Evolutionary conservation across 2,797 vertebrate species (phyloP).

Genomic region (Denticeps clupeoides): DNA sequence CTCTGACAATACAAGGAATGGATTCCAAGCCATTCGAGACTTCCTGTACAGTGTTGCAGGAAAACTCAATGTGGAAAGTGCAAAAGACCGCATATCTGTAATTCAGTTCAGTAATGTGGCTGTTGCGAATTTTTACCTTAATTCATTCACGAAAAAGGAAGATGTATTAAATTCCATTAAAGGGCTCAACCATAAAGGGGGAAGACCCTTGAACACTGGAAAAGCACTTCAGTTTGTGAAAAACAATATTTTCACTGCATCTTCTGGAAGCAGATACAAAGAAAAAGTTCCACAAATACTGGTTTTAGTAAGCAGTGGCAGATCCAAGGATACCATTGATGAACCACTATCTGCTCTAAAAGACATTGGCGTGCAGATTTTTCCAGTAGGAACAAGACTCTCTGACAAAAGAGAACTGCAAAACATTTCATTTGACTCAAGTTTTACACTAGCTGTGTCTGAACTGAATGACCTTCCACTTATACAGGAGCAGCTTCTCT

Average conservation of each 20-base stretch:
- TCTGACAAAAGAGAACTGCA: conserved; percentile 37
- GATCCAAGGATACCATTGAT: conserved; percentile 35
- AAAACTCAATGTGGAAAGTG: conserved; percentile 35
- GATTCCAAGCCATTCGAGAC: conserved; percentile 38
- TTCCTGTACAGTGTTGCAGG: conserved; percentile 40
- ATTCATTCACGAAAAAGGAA: conserved; percentile 44
- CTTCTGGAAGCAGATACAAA: conserved; percentile 38
- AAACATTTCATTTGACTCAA: conserved; percentile 22
- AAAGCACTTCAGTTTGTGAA: conserved; percentile 38
- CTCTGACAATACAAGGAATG: conserved; percentile 42
- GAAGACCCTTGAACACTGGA: conserved; percentile 40
- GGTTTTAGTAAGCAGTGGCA: conserved; percentile 34
- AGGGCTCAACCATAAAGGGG: conserved; percentile 42
- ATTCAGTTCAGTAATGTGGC: conserved; percentile 47
- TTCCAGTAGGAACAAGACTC: conserved; percentile 37
- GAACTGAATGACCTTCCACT: conserved; percentile 30
- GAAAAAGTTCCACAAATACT: conserved; percentile 38
- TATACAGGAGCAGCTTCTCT: conserved; percentile 24
- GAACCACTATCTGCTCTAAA: conserved; percentile 29
- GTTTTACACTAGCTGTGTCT: conserved; percentile 18
- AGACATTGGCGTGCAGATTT: conserved; percentile 26
- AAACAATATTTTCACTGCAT: conserved; percentile 36
- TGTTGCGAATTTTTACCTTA: conserved; percentile 44
- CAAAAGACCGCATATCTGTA: conserved; percentile 42
- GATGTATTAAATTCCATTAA: conserved; percentile 39